Base-by-base conservation (phyloP, 2,797 vertebrate genomes). In the Sebastes taczanowskii region DNA sequence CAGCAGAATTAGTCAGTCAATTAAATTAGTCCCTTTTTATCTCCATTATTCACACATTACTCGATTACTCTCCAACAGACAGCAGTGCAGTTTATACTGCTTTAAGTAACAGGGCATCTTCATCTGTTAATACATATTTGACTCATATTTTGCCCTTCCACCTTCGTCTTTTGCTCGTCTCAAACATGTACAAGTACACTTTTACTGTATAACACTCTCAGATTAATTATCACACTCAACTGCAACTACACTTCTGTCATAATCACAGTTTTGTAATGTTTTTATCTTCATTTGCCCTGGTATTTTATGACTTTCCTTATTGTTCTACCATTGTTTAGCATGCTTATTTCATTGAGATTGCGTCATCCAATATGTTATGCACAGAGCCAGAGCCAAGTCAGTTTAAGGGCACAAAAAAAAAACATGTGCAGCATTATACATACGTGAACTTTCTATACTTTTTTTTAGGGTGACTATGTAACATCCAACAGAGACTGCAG, bases 21-120 rank as follows among this genome's bases (percentile, higher is more conserved):
- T 46, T 71, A 16, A 66, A 53, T 67, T 23, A 67, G 53, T 80
- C 71, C 42, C 62, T 56, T 81, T 62, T 30, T 13, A 7, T 14
- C 65, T 60, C 11, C 53, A 10, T 76, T 69, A 76, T 66, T 79
- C 83, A 77, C 58, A 69, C 58, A 84, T 52, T 11, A 68, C 35
- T 32, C 29, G 1, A 64, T 60, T 23, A 23, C 5, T 7, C 6
- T 20, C 25, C 11, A 18, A 29, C 25, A 56, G 34, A 72, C 18
- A 73, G 11, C 30, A 52, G 23, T 5, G 6, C 11, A 29, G 46
- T 11, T 20, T 49, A 18, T 8, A 49, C 18, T 18, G 49, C 9
- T 53, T 53, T 53, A 22, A 53, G 8, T 53, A 22, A 1, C 49
- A 5, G n/a, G 20, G 2, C 18, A 49, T n/a, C 1, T 53, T 22